Percentiles rank a stretch among this genome's conserved stretches.
phyloP scores from a whole-genome alignment of 2,888 invertebrate genomes.

The Dasypogon diadema region DNA sequence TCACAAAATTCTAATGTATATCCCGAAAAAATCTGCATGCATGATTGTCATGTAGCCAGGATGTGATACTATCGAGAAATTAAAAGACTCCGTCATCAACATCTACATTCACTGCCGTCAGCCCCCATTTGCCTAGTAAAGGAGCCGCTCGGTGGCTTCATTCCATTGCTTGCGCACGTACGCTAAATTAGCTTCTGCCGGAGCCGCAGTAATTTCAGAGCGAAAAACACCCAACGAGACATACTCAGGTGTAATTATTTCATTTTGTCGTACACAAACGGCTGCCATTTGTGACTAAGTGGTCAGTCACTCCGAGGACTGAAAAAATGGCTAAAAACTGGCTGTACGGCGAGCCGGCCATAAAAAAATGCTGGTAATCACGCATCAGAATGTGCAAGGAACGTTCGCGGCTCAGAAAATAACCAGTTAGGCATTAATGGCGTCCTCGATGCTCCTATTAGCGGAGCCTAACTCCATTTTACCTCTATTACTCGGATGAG shows the following conservation, averaged over 20 bases:
- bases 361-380: conserved; percentile 40
- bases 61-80: not conserved
- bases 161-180: not conserved
- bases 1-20: not conserved
- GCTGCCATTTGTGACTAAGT: conserved; percentile 41
- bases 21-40: not conserved
- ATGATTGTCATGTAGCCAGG: not conserved
- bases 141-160: not conserved
- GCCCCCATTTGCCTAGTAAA: not conserved
- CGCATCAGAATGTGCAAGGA: conserved; percentile 37
- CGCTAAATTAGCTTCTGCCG: not conserved
- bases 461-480: not conserved
- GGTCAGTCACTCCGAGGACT: conserved; percentile 4
- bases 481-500: not conserved
- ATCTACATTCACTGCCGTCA: not conserved
- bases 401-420: conserved; percentile 28
- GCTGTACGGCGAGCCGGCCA: not conserved
- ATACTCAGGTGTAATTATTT: conserved; percentile 47
- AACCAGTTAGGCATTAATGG: conserved; percentile 46
- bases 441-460: conserved; percentile 4
- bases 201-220: not conserved
- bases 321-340: conserved; percentile 7
- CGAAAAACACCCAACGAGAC: not conserved
- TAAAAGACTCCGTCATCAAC: not conserved
- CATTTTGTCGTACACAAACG: conserved; percentile 49